Evolutionary conservation across 1,140 invertebrate genomes (phyloP).

Genomic region (Acromyrmex echinatior): DNA sequence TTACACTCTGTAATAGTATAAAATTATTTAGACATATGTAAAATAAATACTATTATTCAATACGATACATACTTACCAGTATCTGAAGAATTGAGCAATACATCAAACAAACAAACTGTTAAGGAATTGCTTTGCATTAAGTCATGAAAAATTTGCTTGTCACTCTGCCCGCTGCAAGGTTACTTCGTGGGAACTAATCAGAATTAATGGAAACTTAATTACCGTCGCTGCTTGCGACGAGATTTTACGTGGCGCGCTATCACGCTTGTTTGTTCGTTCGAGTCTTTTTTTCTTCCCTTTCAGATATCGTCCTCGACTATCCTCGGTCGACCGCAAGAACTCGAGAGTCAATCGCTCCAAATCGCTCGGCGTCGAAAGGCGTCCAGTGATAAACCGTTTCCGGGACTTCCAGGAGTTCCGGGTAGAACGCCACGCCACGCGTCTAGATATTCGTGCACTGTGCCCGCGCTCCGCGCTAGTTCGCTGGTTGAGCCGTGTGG

Average conservation of each 20-base stretch:
- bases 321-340: not conserved
- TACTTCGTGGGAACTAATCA: not conserved
- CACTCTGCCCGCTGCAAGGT: not conserved
- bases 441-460: no score
- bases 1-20: not conserved
- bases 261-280: not conserved
- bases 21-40: conserved; percentile 11
- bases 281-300: not conserved
- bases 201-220: not conserved
- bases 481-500: no score
- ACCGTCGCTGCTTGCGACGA: not conserved
- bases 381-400: not conserved
- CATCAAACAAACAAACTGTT: not conserved
- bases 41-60: not conserved
- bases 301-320: not conserved
- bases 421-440: not conserved
- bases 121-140: not conserved
- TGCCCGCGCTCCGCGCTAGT: no score
- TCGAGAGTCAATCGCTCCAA: not conserved
- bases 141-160: not conserved
- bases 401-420: no score
- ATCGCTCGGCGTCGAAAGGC: not conserved
- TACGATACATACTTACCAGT: not conserved
- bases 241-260: not conserved
- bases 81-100: not conserved